A percentile compares a stretch with the other conserved stretches of the same genome.
These are phyloP conservation scores for Pristionchus entomophagus DNA, from an alignment of 2,888 invertebrate species.

Conservation along the genomic window DNA sequence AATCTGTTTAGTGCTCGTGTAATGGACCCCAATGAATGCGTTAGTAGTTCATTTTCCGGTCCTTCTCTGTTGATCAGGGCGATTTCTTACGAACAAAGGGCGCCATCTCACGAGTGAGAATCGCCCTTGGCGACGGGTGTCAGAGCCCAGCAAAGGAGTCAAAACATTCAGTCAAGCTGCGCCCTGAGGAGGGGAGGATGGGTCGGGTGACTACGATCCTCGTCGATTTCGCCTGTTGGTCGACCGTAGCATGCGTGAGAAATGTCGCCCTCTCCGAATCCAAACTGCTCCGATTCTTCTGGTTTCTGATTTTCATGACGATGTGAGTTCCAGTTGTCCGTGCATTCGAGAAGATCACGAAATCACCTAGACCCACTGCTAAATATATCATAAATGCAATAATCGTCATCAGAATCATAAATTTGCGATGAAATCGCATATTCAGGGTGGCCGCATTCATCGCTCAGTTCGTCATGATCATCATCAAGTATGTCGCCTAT, in stretches of 20 bases:
- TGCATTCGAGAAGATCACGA: too few species aligned
- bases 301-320: background rate
- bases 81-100: background rate
- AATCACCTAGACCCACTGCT: too few species aligned
- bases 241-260: constrained; percentile 22
- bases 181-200: too few species aligned
- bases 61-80: background rate
- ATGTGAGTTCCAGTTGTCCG: constrained; percentile 22
- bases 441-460: constrained; percentile 15
- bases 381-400: too few species aligned
- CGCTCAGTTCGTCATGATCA: constrained; percentile 7
- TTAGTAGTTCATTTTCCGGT: background rate
- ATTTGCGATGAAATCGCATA: background rate
- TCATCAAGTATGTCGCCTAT: background rate
- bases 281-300: constrained; percentile 17
- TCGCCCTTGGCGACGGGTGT: background rate
- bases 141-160: background rate
- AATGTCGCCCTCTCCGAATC: constrained; percentile 5
- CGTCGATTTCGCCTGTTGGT: constrained; percentile 41
- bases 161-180: background rate
- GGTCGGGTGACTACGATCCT: background rate
- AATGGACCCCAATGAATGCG: too few species aligned
- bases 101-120: background rate
- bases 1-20: too few species aligned
- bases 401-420: background rate